Conservation (phyloP, 2,888 invertebrate genomes). For the Stenchaetothrips biformis region DNA sequence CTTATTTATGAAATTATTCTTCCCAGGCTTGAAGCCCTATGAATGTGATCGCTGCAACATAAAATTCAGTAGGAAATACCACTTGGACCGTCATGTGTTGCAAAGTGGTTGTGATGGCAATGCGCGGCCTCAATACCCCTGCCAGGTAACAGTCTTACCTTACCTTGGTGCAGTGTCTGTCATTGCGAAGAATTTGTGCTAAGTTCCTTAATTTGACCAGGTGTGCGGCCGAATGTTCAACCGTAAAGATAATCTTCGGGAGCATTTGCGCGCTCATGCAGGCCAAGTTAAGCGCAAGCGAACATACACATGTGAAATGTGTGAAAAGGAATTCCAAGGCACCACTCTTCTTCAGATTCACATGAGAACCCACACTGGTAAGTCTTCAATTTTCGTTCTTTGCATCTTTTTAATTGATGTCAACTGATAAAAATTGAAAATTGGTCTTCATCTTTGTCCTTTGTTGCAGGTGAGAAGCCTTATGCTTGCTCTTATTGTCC, state of each 20-base stretch:
- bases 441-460: slow-evolving; percentile 29
- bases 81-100: slow-evolving; percentile 63
- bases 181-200: slow-evolving; percentile 2
- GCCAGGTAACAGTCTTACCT: slow-evolving; percentile 48
- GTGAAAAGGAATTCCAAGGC: slow-evolving; percentile 62
- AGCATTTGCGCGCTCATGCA: slow-evolving; percentile 63
- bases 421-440: slow-evolving; percentile 32
- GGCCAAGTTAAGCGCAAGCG: slow-evolving; percentile 54
- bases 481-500: slow-evolving; percentile 70
- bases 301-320: slow-evolving; percentile 58
- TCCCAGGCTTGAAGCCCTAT: slow-evolving; percentile 50
- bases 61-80: slow-evolving; percentile 70
- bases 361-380: slow-evolving; percentile 60
- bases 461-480: slow-evolving; percentile 50
- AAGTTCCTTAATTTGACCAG: slow-evolving; percentile 43
- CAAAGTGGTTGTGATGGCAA: slow-evolving; percentile 65
- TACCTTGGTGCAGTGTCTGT: background rate
- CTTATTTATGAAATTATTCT: slow-evolving; percentile 29
- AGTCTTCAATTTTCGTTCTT: background rate
- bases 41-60: slow-evolving; percentile 64
- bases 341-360: slow-evolving; percentile 58
- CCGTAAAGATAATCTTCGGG: slow-evolving; percentile 67
- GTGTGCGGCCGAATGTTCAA: slow-evolving; percentile 60
- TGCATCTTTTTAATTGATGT: background rate
- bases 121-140: slow-evolving; percentile 51